Evolutionary conservation across 2,113 vertebrate genomes (phyloP).

Genomic region (Ptychochromis oligacanthus): DNA sequence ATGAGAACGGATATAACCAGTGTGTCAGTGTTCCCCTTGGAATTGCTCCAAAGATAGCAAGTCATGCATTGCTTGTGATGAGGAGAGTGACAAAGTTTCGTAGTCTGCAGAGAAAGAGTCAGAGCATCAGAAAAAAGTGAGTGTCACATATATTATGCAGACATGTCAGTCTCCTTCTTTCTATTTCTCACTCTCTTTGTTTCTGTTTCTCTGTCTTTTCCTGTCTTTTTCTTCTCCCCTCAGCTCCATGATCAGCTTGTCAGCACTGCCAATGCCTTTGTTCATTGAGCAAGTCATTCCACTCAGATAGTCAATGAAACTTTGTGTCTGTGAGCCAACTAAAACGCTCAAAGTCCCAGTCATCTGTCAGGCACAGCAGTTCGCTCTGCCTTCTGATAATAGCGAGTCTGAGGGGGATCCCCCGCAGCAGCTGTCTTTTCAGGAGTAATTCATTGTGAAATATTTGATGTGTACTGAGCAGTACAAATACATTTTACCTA

Average conservation of each 20-base stretch:
- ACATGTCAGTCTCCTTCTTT: constrained; percentile 21
- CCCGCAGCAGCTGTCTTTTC: constrained; percentile 18
- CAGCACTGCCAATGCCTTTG: constrained; percentile 58
- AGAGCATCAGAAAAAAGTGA: constrained; percentile 23
- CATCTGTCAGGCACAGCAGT: constrained; percentile 60
- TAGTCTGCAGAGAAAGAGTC: constrained; percentile 26
- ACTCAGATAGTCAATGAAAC: constrained; percentile 71
- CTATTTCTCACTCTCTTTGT: constrained; percentile 7
- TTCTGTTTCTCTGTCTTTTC: background rate
- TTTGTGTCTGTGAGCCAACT: constrained; percentile 50
- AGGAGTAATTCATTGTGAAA: constrained; percentile 45
- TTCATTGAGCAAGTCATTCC: constrained; percentile 56
- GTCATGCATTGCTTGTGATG: constrained; percentile 17
- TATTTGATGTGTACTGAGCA: constrained; percentile 21
- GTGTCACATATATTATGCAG: constrained; percentile 38
- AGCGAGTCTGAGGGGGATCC: constrained; percentile 29
- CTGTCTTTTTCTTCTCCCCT: constrained; percentile 50
- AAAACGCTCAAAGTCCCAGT: constrained; percentile 52
- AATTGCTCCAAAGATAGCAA: constrained; percentile 17
- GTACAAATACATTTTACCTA: constrained; percentile 4
- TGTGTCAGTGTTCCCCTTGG: constrained; percentile 17
- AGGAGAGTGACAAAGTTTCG: constrained; percentile 41
- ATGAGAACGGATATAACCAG: background rate
- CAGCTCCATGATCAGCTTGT: constrained; percentile 71
- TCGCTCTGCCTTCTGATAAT: constrained; percentile 53